These are phyloP conservation scores for Popillia japonica DNA, from an alignment of 1,140 invertebrate species.

Conservation along the genomic window DNA sequence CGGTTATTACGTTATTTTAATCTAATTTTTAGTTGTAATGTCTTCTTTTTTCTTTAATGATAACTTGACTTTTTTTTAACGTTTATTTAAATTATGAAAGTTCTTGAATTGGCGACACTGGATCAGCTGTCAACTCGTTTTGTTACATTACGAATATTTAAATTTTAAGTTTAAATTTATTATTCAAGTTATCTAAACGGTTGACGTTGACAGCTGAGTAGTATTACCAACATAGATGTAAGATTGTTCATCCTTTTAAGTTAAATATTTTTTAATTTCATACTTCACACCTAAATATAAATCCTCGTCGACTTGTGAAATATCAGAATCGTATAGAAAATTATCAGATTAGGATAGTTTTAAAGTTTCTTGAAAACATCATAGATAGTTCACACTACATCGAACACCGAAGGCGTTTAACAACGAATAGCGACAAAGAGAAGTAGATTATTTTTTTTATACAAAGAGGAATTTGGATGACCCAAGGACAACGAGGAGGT, in stretches of 20 bases:
- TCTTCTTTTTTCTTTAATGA: no score
- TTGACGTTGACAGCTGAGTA: no score
- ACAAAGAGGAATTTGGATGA: constrained; percentile 21
- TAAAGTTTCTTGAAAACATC: neutral
- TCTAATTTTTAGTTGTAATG: no score
- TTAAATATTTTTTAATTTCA: constrained; percentile 43
- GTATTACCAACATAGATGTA: no score
- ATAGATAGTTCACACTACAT: neutral
- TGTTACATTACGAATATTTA: no score
- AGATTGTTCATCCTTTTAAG: no score
- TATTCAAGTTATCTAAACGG: no score
- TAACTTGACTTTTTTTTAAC: no score
- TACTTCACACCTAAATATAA: constrained; percentile 40
- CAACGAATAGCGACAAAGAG: neutral
- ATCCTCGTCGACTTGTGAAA: constrained; percentile 33
- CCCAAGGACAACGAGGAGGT: neutral
- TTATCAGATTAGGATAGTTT: neutral
- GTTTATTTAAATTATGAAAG: no score
- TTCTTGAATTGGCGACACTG: no score
- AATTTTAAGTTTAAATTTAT: no score
- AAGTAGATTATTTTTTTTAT: neutral
- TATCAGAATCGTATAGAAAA: constrained; percentile 35
- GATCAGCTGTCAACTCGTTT: no score
- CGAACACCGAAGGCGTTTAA: neutral
- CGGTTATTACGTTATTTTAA: neutral